Percentiles rank a stretch among this genome's conserved stretches.
Conservation (phyloP, 1,140 invertebrate species). For the Eriocheir sinensis region DNA sequence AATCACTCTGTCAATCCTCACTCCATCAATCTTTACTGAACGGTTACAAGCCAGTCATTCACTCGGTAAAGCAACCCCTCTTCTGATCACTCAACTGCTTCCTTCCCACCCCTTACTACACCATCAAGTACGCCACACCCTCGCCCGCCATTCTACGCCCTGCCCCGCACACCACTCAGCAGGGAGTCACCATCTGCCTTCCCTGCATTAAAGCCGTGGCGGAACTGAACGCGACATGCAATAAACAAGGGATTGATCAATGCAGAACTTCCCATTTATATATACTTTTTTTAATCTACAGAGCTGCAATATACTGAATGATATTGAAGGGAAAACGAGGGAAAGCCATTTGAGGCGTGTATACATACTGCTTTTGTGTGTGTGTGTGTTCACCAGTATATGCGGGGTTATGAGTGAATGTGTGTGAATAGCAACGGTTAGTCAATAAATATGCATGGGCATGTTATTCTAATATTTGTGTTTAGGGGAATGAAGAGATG, state of each 20-base stretch:
- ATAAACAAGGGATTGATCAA: not conserved
- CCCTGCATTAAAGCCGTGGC: not conserved
- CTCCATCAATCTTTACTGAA: too few relatives aligned
- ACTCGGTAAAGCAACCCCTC: too few relatives aligned
- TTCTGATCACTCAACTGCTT: not conserved
- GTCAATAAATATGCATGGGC: not conserved
- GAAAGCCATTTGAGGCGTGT: not conserved
- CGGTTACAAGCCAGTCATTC: too few relatives aligned
- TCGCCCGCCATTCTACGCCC: not conserved
- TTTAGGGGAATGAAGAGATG: not conserved
- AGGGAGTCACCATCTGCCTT: not conserved
- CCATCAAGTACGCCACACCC: too few relatives aligned
- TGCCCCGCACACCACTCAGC: not conserved
- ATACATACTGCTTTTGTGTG: not conserved
- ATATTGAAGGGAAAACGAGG: slow-evolving; percentile 13
- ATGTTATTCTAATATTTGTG: not conserved
- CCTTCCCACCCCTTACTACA: not conserved
- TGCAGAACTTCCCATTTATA: not conserved
- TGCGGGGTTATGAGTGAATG: not conserved
- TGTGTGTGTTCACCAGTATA: not conserved
- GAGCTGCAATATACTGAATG: not conserved
- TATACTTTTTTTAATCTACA: not conserved
- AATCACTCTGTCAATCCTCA: too few relatives aligned
- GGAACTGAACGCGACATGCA: not conserved
- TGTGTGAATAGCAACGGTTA: too few relatives aligned